Percentiles rank a stretch among this genome's conserved stretches.
Conservation (phyloP, 1,140 invertebrate species). For the Drosophila obscura region DNA sequence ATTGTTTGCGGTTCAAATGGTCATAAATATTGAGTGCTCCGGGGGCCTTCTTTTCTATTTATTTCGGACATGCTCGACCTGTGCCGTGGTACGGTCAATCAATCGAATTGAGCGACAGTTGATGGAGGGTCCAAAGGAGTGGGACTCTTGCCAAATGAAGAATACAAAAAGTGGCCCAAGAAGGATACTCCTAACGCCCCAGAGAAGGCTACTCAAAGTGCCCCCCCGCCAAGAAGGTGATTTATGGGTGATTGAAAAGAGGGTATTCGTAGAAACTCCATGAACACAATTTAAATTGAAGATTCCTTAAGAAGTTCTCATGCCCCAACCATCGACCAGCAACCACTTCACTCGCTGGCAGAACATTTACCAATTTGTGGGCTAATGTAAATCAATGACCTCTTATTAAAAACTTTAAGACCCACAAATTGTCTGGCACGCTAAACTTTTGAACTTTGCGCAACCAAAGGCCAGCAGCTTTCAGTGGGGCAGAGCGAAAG, state of each 20-base stretch:
- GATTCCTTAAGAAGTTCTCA: too few relatives aligned
- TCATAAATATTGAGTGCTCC: slow-evolving; percentile 70
- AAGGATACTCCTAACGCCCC: too few relatives aligned
- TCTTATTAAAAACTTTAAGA: slow-evolving; percentile 78
- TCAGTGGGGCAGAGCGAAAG: not conserved
- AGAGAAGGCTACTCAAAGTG: too few relatives aligned
- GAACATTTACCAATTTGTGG: slow-evolving; percentile 52
- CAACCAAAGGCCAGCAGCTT: slow-evolving; percentile 13
- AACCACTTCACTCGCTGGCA: slow-evolving; percentile 15
- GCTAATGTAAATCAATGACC: slow-evolving; percentile 78
- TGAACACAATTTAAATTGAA: too few relatives aligned
- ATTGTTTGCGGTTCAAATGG: slow-evolving; percentile 76
- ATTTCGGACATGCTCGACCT: slow-evolving; percentile 39
- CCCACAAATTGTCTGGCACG: slow-evolving; percentile 74
- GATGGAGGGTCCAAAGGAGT: slow-evolving; percentile 1
- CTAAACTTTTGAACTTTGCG: slow-evolving; percentile 68
- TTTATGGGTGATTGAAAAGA: too few relatives aligned
- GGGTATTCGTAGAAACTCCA: too few relatives aligned
- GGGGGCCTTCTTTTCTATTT: slow-evolving; percentile 27
- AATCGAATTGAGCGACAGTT: slow-evolving; percentile 31
- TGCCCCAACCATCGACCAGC: too few relatives aligned
- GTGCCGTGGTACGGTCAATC: slow-evolving; percentile 39
- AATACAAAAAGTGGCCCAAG: not conserved
- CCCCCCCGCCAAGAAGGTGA: too few relatives aligned
- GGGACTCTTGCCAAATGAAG: not conserved